A percentile compares a stretch with the other conserved stretches of the same genome.
Conservation (phyloP, 2,113 vertebrate genomes). For the Rhinoptilus africanus region DNA sequence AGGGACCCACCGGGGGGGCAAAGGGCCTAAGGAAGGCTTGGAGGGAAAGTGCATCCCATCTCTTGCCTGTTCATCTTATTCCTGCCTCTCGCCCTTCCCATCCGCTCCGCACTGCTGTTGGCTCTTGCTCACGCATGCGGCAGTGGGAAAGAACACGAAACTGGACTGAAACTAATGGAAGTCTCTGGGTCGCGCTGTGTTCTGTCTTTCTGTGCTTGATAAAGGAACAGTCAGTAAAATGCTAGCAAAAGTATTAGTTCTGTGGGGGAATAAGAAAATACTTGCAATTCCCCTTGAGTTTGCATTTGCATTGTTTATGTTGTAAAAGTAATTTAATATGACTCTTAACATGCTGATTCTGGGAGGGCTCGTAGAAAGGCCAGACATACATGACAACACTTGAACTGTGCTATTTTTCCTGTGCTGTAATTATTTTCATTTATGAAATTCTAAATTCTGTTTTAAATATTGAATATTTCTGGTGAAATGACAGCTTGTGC, state of each 20-base stretch:
- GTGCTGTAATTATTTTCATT: constrained; percentile 78
- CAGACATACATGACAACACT: constrained; percentile 14
- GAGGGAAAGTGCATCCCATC: not conserved
- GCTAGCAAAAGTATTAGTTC: constrained; percentile 28
- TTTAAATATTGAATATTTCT: constrained; percentile 88
- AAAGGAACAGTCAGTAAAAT: constrained; percentile 37
- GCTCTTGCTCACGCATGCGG: rapidly evolving
- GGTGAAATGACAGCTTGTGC: constrained; percentile 86
- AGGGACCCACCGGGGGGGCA: no score
- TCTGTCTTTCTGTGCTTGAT: not conserved
- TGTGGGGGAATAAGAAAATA: not conserved
- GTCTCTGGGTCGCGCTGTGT: not conserved
- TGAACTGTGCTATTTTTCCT: constrained; percentile 68
- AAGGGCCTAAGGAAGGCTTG: not conserved
- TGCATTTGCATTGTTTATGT: not conserved
- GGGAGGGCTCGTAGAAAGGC: constrained; percentile 6
- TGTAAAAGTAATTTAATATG: constrained; percentile 27
- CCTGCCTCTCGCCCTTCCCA: not conserved
- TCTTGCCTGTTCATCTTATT: not conserved
- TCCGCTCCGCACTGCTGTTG: not conserved
- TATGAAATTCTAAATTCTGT: constrained; percentile 80
- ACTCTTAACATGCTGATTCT: not conserved
- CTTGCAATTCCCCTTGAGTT: constrained; percentile 5
- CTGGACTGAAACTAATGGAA: not conserved
- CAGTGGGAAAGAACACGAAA: not conserved